Conservation (phyloP, 2,888 invertebrate genomes). For the Hoplodrina ambigua region DNA sequence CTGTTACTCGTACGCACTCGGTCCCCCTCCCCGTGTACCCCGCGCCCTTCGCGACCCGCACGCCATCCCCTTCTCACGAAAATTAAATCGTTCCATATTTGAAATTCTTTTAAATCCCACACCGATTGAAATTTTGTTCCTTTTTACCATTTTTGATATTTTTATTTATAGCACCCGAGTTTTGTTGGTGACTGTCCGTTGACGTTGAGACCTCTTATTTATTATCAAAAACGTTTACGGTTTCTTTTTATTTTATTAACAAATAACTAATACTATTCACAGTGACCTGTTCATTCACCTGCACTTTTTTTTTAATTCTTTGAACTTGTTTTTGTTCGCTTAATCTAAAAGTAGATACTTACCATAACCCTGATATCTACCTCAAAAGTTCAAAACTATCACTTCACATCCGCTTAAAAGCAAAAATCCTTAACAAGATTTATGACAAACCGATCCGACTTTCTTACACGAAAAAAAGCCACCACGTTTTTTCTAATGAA, state of each 20-base stretch:
- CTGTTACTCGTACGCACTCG: constrained; percentile 78
- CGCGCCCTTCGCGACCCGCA: constrained; percentile 58
- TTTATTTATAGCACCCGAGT: constrained; percentile 63
- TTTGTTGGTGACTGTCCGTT: constrained; percentile 57
- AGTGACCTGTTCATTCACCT: not conserved
- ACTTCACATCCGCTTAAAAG: constrained; percentile 24
- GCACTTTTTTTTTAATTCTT: no score
- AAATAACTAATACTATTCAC: constrained; percentile 12
- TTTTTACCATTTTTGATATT: constrained; percentile 66
- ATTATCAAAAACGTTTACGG: constrained; percentile 10
- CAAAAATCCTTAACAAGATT: constrained; percentile 51
- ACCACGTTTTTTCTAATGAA: constrained; percentile 53
- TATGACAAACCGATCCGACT: constrained; percentile 56
- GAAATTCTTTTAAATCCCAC: constrained; percentile 76
- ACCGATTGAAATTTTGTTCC: constrained; percentile 69
- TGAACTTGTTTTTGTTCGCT: no score
- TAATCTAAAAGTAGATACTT: not conserved
- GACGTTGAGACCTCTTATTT: constrained; percentile 37
- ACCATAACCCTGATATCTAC: constrained; percentile 10
- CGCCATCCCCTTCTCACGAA: constrained; percentile 73
- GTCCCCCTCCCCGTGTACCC: constrained; percentile 51
- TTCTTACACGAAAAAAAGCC: constrained; percentile 55
- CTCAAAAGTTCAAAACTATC: constrained; percentile 15
- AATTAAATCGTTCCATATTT: constrained; percentile 83
- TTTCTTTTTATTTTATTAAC: not conserved